Evolutionary conservation across 2,797 vertebrate species (phyloP).

Genomic region (Pangasius macronema): DNA sequence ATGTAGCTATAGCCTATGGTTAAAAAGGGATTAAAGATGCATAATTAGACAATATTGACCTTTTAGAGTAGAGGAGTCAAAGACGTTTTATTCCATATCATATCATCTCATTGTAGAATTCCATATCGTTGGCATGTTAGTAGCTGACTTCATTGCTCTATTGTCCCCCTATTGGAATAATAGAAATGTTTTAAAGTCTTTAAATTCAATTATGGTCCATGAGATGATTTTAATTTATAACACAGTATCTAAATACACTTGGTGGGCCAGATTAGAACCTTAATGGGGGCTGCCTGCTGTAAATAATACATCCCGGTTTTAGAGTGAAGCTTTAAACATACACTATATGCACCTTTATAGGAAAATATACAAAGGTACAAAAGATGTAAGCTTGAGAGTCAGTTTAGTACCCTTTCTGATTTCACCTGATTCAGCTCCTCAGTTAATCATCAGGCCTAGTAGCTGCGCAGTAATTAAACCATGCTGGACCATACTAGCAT

Average conservation of each 20-base stretch:
- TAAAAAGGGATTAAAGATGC: neutral
- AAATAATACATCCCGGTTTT: neutral
- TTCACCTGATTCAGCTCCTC: neutral
- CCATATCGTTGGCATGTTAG: neutral
- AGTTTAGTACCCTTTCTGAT: neutral
- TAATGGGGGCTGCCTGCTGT: neutral
- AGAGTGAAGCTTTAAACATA: neutral
- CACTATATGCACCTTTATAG: neutral
- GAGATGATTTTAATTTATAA: neutral
- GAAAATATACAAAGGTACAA: neutral
- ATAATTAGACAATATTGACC: neutral
- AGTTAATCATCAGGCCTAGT: neutral
- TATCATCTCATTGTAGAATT: too few species aligned
- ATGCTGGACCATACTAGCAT: neutral
- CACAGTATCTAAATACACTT: neutral
- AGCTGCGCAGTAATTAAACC: slow-evolving; percentile 6
- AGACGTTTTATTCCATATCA: too few species aligned
- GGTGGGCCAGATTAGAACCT: neutral
- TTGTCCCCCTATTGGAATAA: neutral
- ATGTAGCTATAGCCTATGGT: neutral
- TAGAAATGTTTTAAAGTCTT: neutral
- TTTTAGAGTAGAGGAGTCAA: neutral
- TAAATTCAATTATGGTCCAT: neutral
- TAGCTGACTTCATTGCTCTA: neutral
- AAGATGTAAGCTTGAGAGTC: neutral